Percentiles rank a stretch among this genome's conserved stretches.
Evolutionary conservation across 2,113 vertebrate genomes (phyloP).

Genomic region (Clarias macrocephalus): DNA sequence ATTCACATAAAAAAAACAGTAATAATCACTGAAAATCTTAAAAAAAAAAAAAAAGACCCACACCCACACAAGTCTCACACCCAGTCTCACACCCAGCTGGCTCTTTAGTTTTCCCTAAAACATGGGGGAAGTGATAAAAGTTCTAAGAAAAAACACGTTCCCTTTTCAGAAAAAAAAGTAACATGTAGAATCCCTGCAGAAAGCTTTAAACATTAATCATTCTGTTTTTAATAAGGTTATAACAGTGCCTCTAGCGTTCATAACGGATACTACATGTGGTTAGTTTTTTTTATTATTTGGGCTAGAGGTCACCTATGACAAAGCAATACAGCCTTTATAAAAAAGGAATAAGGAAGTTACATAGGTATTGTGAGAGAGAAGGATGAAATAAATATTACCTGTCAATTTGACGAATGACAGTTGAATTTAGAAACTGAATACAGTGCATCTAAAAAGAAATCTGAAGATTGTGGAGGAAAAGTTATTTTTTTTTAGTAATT

Average conservation of each 20-base stretch:
- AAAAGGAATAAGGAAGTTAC: not conserved
- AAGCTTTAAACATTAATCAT: not conserved
- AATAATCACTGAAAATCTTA: not conserved
- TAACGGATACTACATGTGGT: not conserved
- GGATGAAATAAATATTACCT: not conserved
- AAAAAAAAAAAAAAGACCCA: not conserved
- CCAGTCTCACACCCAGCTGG: not conserved
- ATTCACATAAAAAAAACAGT: not conserved
- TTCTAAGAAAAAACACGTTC: not conserved
- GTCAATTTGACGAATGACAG: not conserved
- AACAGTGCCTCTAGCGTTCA: constrained; percentile 7
- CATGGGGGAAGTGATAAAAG: not conserved
- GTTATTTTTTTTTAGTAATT: too few species aligned
- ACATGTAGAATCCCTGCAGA: not conserved
- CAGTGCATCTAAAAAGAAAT: too few species aligned
- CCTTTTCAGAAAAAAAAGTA: not conserved
- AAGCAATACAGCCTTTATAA: constrained; percentile 3
- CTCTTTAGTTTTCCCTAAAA: not conserved
- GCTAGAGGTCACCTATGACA: not conserved
- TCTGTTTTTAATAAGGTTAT: not conserved
- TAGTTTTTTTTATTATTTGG: not conserved
- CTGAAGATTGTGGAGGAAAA: too few species aligned
- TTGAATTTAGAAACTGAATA: not conserved
- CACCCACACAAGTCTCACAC: too few species aligned
- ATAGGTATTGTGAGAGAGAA: not conserved